Evolutionary conservation across 2,113 vertebrate genomes (phyloP).

Genomic region (Chionodraco myersi): DNA sequence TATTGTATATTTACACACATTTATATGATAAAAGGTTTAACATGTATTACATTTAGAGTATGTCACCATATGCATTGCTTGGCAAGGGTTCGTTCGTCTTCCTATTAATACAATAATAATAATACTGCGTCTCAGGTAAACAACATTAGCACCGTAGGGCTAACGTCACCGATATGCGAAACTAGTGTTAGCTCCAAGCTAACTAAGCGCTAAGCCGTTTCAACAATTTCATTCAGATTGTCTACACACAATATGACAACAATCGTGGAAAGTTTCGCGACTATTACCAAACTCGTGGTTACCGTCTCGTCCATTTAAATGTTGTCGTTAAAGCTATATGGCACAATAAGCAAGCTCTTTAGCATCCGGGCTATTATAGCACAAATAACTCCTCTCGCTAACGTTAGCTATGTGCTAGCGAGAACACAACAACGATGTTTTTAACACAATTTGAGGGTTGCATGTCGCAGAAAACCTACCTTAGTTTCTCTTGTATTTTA

Average conservation of each 20-base stretch:
- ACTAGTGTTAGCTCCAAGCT: slow-evolving; percentile 27
- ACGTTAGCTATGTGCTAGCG: slow-evolving; percentile 59
- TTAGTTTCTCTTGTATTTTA: slow-evolving; percentile 33
- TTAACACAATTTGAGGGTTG: slow-evolving; percentile 4
- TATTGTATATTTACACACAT: not conserved
- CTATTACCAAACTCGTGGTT: fast-evolving
- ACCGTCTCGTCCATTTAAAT: fast-evolving
- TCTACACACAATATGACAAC: fast-evolving
- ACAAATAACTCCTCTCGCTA: slow-evolving; percentile 56
- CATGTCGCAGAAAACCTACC: slow-evolving; percentile 49
- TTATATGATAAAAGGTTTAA: not conserved
- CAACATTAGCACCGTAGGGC: slow-evolving; percentile 18
- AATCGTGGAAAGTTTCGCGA: fast-evolving
- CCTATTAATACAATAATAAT: not conserved
- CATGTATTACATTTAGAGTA: not conserved
- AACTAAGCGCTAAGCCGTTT: not conserved
- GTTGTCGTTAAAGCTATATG: not conserved
- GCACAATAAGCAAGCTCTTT: slow-evolving; percentile 9
- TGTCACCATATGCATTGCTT: fast-evolving
- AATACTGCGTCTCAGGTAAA: not conserved
- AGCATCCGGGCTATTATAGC: slow-evolving; percentile 52
- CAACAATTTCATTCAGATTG: not conserved
- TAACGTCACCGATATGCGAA: slow-evolving; percentile 37
- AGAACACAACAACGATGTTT: slow-evolving; percentile 37
- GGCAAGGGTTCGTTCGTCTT: fast-evolving